Conservation (phyloP, 2,113 vertebrate genomes). For the Ranitomeya imitator region DNA sequence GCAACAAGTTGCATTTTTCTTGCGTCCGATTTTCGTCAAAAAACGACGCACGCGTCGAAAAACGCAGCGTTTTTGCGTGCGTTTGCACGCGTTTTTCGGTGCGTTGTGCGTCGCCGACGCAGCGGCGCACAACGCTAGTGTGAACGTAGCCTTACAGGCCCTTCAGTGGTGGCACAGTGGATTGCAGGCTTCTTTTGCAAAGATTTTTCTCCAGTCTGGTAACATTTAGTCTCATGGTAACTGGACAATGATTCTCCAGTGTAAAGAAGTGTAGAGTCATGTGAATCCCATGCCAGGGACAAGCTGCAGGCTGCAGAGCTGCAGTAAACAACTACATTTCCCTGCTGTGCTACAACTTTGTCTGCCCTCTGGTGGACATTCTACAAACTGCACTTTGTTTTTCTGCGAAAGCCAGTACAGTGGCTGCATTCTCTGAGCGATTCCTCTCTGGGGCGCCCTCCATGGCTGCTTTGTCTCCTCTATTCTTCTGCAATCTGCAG, state of each 20-base stretch:
- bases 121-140: too few species aligned
- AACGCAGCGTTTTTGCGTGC: too few species aligned
- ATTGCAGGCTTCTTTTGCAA: too few species aligned
- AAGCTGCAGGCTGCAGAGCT: background rate
- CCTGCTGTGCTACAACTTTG: background rate
- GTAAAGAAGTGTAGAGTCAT: background rate
- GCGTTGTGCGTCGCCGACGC: too few species aligned
- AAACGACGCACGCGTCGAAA: too few species aligned
- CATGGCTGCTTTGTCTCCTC: background rate
- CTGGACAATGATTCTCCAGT: background rate
- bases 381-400: slow-evolving; percentile 45
- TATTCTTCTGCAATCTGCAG: slow-evolving; percentile 18
- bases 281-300: background rate
- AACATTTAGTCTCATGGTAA: too few species aligned
- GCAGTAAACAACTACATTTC: background rate
- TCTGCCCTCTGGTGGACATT: slow-evolving; percentile 19
- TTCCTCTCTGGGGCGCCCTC: background rate
- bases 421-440: background rate
- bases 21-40: too few species aligned
- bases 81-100: too few species aligned
- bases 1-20: too few species aligned
- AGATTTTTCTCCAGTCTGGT: too few species aligned
- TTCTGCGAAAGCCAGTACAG: slow-evolving; percentile 37
- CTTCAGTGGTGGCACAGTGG: too few species aligned
- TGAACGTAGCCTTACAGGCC: too few species aligned